Conservation (phyloP, 1,140 invertebrate genomes). For the Triops longicaudatus region DNA sequence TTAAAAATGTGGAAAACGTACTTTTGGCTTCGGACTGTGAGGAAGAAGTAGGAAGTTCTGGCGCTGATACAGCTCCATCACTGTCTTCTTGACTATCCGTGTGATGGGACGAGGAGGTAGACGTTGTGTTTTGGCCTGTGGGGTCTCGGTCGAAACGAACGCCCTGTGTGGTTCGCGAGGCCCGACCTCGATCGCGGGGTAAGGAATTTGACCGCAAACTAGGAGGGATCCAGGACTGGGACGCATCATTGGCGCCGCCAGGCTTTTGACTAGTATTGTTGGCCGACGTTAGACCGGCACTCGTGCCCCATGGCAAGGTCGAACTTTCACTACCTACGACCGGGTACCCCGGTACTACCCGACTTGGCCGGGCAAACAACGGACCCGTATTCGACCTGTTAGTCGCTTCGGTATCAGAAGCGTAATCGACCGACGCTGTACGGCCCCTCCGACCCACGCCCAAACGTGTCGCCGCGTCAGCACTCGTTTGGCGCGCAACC, state of each 20-base stretch:
- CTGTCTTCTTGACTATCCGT: slow-evolving; percentile 59
- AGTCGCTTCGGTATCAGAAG: slow-evolving; percentile 85
- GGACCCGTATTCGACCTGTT: slow-evolving; percentile 33
- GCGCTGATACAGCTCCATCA: slow-evolving; percentile 70
- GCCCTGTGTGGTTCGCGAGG: slow-evolving; percentile 40
- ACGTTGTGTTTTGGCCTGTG: slow-evolving; percentile 31
- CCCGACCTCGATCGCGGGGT: slow-evolving; percentile 58
- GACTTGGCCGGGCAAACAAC: not conserved
- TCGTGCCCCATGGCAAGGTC: slow-evolving; percentile 17
- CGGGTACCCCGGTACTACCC: slow-evolving; percentile 35
- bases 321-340: slow-evolving; percentile 30
- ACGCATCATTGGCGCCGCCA: slow-evolving; percentile 29
- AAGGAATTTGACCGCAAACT: slow-evolving; percentile 50
- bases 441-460: slow-evolving; percentile 31
- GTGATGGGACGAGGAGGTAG: slow-evolving; percentile 38
- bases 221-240: slow-evolving; percentile 27
- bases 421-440: slow-evolving; percentile 61
- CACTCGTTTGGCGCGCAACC: slow-evolving; percentile 30
- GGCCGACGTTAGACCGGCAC: slow-evolving; percentile 16
- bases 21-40: slow-evolving; percentile 11
- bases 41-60: slow-evolving; percentile 48
- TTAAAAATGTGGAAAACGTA: not conserved
- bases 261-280: slow-evolving; percentile 26
- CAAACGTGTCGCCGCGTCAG: slow-evolving; percentile 32
- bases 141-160: slow-evolving; percentile 41